phyloP scores from a whole-genome alignment of 2,113 vertebrate genomes.

The Ceuthmochares aereus region DNA sequence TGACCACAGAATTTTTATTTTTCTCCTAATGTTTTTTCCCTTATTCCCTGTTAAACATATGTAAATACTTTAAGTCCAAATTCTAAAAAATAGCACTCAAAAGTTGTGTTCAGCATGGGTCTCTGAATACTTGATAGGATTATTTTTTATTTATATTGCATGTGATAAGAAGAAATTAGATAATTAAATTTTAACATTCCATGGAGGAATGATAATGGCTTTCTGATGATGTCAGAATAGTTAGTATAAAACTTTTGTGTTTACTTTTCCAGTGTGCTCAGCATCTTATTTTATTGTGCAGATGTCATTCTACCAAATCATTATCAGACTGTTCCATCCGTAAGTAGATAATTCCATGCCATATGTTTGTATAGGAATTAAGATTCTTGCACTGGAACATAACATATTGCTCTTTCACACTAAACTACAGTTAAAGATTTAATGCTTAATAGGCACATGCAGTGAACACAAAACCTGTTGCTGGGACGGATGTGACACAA shows the following conservation, averaged over 20 bases:
- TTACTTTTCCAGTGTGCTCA: slow-evolving; percentile 63
- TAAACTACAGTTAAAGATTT: slow-evolving; percentile 61
- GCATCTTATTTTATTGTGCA: slow-evolving; percentile 68
- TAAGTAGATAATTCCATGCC: slow-evolving; percentile 58
- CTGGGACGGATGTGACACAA: background rate
- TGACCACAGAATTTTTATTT: background rate
- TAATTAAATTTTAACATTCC: slow-evolving; percentile 73
- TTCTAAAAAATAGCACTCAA: slow-evolving; percentile 10
- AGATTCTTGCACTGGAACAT: slow-evolving; percentile 20
- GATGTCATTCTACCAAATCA: slow-evolving; percentile 62
- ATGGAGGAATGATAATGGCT: slow-evolving; percentile 55
- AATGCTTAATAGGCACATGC: slow-evolving; percentile 42
- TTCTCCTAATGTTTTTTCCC: background rate
- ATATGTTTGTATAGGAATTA: slow-evolving; percentile 65
- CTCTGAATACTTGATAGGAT: slow-evolving; percentile 52
- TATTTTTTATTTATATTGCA: slow-evolving; percentile 74
- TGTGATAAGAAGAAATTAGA: slow-evolving; percentile 71
- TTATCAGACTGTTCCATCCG: slow-evolving; percentile 52
- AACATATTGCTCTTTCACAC: slow-evolving; percentile 30
- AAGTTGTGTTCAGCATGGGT: slow-evolving; percentile 31
- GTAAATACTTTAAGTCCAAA: background rate
- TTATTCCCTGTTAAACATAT: background rate
- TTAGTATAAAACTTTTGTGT: slow-evolving; percentile 19
- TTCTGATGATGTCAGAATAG: slow-evolving; percentile 61
- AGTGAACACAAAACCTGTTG: background rate